Conservation (phyloP, 1,140 invertebrate genomes). For the Lepidotrigona ventralis region DNA sequence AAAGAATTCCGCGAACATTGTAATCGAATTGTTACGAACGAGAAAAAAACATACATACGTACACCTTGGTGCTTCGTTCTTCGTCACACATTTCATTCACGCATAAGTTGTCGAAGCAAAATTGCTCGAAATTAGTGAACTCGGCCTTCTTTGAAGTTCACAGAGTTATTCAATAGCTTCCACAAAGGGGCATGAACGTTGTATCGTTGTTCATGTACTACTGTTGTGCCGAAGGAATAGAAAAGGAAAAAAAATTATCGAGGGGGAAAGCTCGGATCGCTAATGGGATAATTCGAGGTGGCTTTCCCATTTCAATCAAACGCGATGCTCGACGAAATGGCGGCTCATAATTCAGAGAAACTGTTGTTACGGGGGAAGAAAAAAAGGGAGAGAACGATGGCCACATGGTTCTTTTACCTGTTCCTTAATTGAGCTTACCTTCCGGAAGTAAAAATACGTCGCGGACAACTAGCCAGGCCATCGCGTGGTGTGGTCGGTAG, state of each 20-base stretch:
- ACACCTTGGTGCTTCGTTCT: too few relatives aligned
- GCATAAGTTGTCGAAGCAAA: neutral
- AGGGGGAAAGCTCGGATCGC: neutral
- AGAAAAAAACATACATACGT: too few relatives aligned
- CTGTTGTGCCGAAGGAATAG: neutral
- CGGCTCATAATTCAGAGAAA: too few relatives aligned
- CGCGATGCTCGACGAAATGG: neutral
- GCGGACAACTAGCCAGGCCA: slow-evolving; percentile 13
- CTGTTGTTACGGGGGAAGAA: neutral
- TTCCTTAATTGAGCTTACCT: slow-evolving; percentile 38
- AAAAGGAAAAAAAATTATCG: neutral
- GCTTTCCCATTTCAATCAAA: neutral
- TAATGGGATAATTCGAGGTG: neutral
- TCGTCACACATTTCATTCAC: neutral
- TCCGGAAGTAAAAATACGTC: slow-evolving; percentile 7
- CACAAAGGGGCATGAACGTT: neutral
- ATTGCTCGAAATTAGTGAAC: neutral
- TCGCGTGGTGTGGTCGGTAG: neutral
- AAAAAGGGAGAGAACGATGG: neutral
- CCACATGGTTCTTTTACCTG: slow-evolving; percentile 16
- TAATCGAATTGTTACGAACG: too few relatives aligned
- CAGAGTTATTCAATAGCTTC: neutral
- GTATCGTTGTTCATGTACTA: neutral
- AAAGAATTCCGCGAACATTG: neutral
- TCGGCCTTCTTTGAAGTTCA: neutral